Conservation (phyloP, 2,888 invertebrate species). For the Sphecodes monilicornis region DNA sequence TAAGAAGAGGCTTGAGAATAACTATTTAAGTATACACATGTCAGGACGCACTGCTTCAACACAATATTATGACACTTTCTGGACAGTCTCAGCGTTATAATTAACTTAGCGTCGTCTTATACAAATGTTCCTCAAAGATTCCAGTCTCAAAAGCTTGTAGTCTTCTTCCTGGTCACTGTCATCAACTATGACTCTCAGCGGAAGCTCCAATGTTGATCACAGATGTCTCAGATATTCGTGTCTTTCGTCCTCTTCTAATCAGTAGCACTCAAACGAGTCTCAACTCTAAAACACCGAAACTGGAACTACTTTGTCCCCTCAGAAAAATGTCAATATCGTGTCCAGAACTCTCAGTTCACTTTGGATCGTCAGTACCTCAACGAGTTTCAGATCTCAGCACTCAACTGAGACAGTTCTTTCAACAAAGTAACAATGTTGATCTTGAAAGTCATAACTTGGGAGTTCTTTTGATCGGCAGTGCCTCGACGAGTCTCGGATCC, state of each 20-base stretch:
- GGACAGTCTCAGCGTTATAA: not conserved
- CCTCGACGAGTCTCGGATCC: not conserved
- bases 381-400: not conserved
- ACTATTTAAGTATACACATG: constrained; percentile 28
- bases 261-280: not conserved
- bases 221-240: not conserved
- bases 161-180: not conserved
- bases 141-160: not conserved
- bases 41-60: constrained; percentile 39
- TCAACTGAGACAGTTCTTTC: not conserved
- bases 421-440: not conserved
- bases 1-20: not conserved
- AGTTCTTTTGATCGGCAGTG: no score
- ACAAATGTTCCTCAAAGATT: not conserved
- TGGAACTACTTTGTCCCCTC: not conserved
- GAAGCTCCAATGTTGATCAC: not conserved
- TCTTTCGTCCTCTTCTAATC: not conserved
- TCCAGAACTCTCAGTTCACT: not conserved
- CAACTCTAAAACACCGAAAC: not conserved
- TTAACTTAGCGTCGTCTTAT: not conserved
- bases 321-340: not conserved
- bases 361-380: not conserved
- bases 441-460: not conserved
- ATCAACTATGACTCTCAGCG: not conserved
- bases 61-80: constrained; percentile 53